Base-by-base conservation (phyloP, 2,888 invertebrate genomes). In the Nowickia ferox region DNA sequence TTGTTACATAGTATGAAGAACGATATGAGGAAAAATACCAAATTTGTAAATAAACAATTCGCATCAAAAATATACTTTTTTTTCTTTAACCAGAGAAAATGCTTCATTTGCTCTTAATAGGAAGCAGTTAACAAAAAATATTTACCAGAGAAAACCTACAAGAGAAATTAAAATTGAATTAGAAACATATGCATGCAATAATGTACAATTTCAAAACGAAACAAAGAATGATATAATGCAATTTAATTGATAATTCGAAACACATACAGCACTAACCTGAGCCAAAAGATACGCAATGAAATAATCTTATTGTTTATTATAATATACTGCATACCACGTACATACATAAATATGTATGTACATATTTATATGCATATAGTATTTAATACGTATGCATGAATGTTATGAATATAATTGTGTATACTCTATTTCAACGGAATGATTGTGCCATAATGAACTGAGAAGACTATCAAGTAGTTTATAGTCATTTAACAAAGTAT, bases 381-480 rank as follows among this genome's bases (percentile, higher is more conserved):
- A 30, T 30, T 30, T 30, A 30, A 15, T 38, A 57, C n/a, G 57
- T 15, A 57, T 22, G 30, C 8, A 48, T 8, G 48, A 8, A 30
- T 72, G 42, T 30, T 57, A 51, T 51, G 6, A 6, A 11, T 19
- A 40, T 63, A 15, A 15, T 42, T 63, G 61, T 51, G 10, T 48
- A 5, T 80, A 80, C 48, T 81, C 77, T 68, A 81, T 74, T 77
- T 84, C 65, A 66, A 68, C 30, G 42, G 10, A 59, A 77, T 72
- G 59, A 82, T 48, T 76, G 68, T 66, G 63, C 65, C 66, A 61
- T 77, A 76, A 72, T 71, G 42, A 66, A 79, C 76, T 86, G 86
- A 72, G 75, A 76, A 86, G 86, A 83, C 83, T 83, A 68, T 48
- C 75, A 83, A 82, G 74, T 86, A 76, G 86, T 59, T 66, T 74